These are phyloP conservation scores for Mallotus villosus DNA, from an alignment of 2,797 vertebrate species.

Conservation along the genomic window DNA sequence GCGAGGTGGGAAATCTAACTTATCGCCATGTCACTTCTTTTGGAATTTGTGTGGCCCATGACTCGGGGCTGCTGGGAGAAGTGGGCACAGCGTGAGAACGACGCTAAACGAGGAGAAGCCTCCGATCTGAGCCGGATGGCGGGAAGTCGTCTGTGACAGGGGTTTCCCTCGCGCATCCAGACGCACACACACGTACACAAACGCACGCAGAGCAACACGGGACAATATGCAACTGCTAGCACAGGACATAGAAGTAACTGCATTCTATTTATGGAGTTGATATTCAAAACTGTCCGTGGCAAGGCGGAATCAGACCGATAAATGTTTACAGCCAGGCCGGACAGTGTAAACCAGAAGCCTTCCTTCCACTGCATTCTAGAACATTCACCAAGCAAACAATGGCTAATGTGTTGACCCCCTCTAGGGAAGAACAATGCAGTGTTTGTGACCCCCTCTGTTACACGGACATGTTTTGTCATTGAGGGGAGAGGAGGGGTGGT, in stretches of 20 bases:
- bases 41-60: slow-evolving; percentile 53
- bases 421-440: slow-evolving; percentile 44
- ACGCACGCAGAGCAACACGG: not conserved
- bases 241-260: not conserved
- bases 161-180: not conserved
- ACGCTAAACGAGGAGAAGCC: not conserved
- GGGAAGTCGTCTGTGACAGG: not conserved
- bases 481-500: slow-evolving; percentile 10
- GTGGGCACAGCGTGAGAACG: not conserved
- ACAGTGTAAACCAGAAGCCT: not conserved
- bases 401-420: slow-evolving; percentile 34
- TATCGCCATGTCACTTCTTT: slow-evolving; percentile 48
- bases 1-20: slow-evolving; percentile 33
- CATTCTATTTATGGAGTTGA: slow-evolving; percentile 2
- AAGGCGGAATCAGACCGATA: slow-evolving; percentile 1
- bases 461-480: slow-evolving; percentile 43
- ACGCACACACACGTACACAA: not conserved
- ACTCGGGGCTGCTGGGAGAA: slow-evolving; percentile 38
- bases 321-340: slow-evolving; percentile 15
- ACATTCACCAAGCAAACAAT: slow-evolving; percentile 45
- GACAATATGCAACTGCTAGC: not conserved
- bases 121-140: too few species aligned
- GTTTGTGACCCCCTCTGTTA: slow-evolving; percentile 38
- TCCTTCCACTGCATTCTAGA: slow-evolving; percentile 22
- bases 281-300: slow-evolving; percentile 6